A percentile compares a stretch with the other conserved stretches of the same genome.
These are phyloP conservation scores for Tribolium madens DNA, from an alignment of 1,140 invertebrate genomes.

Conservation along the genomic window DNA sequence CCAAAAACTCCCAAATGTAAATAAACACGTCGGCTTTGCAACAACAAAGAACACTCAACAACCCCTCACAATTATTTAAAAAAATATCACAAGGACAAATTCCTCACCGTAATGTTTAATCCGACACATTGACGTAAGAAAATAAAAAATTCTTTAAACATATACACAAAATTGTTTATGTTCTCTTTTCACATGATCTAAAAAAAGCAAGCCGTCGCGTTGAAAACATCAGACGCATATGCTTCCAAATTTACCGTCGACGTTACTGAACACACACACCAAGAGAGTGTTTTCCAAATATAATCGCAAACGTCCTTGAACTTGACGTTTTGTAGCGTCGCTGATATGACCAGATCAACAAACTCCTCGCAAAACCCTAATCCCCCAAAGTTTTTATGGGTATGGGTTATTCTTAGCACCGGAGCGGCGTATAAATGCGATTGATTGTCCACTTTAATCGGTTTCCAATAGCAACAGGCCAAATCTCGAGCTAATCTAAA, in stretches of 20 bases:
- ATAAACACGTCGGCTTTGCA: slow-evolving; percentile 9
- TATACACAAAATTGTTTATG: slow-evolving; percentile 37
- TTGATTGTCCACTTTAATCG: slow-evolving; percentile 27
- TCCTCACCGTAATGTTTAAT: background rate
- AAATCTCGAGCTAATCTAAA: slow-evolving; percentile 18
- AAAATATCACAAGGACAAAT: background rate
- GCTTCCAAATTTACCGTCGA: slow-evolving; percentile 44
- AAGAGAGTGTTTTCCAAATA: slow-evolving; percentile 41
- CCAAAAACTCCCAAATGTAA: slow-evolving; percentile 20
- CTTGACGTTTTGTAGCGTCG: slow-evolving; percentile 29
- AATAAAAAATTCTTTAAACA: slow-evolving; percentile 18
- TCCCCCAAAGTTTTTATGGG: background rate
- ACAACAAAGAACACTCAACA: background rate
- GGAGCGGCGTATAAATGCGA: background rate
- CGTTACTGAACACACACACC: slow-evolving; percentile 33
- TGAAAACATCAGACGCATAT: slow-evolving; percentile 38
- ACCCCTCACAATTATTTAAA: too few relatives aligned
- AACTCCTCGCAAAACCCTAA: slow-evolving; percentile 15
- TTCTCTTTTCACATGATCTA: slow-evolving; percentile 39
- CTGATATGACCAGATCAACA: slow-evolving; percentile 32
- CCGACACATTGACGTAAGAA: background rate
- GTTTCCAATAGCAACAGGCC: slow-evolving; percentile 24
- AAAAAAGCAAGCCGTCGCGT: slow-evolving; percentile 25
- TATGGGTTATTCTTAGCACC: background rate
- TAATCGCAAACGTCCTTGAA: slow-evolving; percentile 35